phyloP scores from a whole-genome alignment of 2,797 vertebrate genomes.

The Lepidocolaptes lacrymiger region DNA sequence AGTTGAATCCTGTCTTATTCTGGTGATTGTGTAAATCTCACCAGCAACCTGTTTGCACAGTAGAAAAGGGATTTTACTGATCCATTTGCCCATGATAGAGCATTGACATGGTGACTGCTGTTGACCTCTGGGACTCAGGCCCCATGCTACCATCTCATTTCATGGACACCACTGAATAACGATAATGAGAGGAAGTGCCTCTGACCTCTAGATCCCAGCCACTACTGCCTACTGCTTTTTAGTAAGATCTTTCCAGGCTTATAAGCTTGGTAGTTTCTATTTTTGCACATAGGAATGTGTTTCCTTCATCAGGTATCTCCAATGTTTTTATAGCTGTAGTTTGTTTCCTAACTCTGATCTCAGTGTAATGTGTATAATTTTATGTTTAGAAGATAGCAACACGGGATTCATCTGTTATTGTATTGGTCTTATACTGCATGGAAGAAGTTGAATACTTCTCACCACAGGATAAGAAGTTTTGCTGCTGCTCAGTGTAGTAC shows the following conservation, averaged over 20 bases:
- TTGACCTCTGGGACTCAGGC: neutral
- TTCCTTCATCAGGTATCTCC: neutral
- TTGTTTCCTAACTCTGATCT: conserved; percentile 3
- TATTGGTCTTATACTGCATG: neutral
- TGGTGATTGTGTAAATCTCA: neutral
- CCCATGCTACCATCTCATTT: neutral
- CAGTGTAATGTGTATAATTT: neutral
- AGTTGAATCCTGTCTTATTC: neutral
- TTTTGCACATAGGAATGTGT: neutral
- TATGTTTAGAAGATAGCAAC: neutral
- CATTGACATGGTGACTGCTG: neutral
- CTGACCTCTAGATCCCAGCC: neutral
- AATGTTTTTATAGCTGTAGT: neutral
- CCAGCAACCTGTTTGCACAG: neutral
- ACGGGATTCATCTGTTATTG: neutral
- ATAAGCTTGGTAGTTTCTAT: neutral
- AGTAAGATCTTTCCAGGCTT: neutral
- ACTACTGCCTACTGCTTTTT: neutral
- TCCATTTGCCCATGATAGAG: neutral
- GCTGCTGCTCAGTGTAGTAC: neutral
- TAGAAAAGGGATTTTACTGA: neutral
- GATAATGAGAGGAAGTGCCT: neutral
- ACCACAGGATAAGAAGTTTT: neutral
- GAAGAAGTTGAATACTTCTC: neutral
- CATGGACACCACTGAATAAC: neutral